These are phyloP conservation scores for Spondyliosoma cantharus DNA, from an alignment of 2,797 vertebrate genomes.

Conservation along the genomic window DNA sequence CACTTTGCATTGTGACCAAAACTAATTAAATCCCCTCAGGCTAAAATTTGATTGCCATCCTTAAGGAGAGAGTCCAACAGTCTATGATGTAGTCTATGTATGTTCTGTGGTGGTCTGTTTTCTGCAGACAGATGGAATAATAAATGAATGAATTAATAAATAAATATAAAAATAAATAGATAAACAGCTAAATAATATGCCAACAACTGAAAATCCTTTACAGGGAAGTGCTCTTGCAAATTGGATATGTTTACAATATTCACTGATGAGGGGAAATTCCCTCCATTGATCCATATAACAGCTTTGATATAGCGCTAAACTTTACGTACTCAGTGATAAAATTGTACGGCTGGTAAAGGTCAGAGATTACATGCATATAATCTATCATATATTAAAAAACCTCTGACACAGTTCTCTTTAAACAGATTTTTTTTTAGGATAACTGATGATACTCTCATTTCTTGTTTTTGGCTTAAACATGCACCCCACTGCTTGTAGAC, in stretches of 20 bases:
- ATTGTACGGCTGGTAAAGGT: neutral
- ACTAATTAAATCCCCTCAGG: constrained; percentile 16
- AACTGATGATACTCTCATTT: no score
- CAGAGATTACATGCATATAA: neutral
- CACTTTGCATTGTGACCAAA: constrained; percentile 3
- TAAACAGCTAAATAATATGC: neutral
- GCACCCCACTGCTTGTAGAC: neutral
- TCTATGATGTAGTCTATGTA: neutral
- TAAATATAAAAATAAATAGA: neutral
- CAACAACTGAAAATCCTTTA: neutral
- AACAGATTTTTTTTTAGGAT: neutral
- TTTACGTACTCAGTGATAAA: neutral
- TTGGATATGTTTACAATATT: neutral
- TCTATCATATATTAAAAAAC: neutral
- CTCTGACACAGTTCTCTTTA: neutral
- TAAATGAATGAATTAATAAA: neutral
- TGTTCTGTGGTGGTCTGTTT: neutral
- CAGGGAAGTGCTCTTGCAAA: neutral
- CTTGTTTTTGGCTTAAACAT: neutral
- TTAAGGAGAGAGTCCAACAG: neutral
- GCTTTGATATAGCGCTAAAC: no score
- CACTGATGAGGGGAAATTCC: neutral
- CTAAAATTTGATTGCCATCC: constrained; percentile 15
- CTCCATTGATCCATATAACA: neutral
- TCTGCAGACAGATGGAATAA: neutral